Percentiles rank a stretch among this genome's conserved stretches.
Evolutionary conservation across 2,888 invertebrate species (phyloP).

Genomic region (Heliconius aoede): DNA sequence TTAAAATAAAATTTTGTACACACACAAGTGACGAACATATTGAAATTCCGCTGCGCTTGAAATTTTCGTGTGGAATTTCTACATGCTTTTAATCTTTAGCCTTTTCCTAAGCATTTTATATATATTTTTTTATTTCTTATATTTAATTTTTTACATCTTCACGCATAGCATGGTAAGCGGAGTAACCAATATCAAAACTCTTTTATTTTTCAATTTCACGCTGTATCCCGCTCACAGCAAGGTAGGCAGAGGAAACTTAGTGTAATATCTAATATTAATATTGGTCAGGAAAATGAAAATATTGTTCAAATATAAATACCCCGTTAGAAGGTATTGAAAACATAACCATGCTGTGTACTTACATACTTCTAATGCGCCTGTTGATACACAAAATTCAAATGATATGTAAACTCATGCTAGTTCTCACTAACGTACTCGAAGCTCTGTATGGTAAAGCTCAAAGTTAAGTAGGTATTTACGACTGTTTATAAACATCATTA

Average conservation of each 20-base stretch:
- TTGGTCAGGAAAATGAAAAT: no score
- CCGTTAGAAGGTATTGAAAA: no score
- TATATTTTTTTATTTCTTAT: background rate
- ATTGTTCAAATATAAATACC: no score
- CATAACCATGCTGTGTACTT: no score
- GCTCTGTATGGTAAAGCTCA: background rate
- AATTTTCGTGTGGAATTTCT: background rate
- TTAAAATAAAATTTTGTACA: background rate
- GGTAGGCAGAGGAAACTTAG: background rate
- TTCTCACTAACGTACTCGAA: background rate
- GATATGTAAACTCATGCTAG: background rate
- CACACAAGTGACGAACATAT: conserved; percentile 2
- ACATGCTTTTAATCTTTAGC: background rate
- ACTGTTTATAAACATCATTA: conserved; percentile 8
- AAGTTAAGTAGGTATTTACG: conserved; percentile 5
- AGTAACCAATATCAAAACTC: no score
- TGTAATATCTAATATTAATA: no score
- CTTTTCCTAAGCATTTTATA: background rate
- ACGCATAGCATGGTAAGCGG: background rate
- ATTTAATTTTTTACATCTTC: background rate
- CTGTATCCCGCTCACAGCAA: no score
- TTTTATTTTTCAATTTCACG: no score
- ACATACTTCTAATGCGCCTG: background rate
- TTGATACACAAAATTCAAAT: background rate
- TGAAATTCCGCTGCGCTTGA: conserved; percentile 1